These are phyloP conservation scores for Caenorhabditis sp. DNA, from an alignment of 2,888 invertebrate genomes.

Conservation along the genomic window DNA sequence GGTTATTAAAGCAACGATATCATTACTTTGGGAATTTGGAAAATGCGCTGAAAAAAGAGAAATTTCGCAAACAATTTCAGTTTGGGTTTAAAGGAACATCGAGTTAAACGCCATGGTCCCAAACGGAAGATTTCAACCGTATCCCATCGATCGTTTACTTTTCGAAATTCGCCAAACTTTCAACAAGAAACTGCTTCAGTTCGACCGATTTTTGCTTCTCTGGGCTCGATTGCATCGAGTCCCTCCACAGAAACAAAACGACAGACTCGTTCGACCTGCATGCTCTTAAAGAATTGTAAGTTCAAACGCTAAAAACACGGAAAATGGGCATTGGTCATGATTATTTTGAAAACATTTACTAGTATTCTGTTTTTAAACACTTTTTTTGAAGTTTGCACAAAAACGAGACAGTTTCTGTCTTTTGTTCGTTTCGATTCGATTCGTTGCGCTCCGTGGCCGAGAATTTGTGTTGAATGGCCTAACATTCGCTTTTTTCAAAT, in stretches of 20 bases:
- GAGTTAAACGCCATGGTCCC: neutral
- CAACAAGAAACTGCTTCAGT: neutral
- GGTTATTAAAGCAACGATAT: no score
- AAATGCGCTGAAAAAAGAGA: neutral
- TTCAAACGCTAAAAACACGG: neutral
- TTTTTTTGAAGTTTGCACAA: neutral
- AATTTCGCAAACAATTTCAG: neutral
- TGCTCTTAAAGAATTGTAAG: slow-evolving; percentile 32
- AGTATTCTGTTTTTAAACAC: neutral
- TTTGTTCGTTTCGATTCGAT: no score
- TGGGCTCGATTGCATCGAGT: slow-evolving; percentile 18
- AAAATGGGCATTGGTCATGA: slow-evolving; percentile 1
- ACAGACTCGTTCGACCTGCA: slow-evolving; percentile 41
- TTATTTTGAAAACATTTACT: neutral
- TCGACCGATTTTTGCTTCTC: slow-evolving; percentile 1
- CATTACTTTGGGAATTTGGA: no score
- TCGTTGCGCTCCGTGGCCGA: slow-evolving; percentile 25
- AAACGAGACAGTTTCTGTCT: no score
- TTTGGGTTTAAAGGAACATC: slow-evolving; percentile 24
- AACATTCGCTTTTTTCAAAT: neutral
- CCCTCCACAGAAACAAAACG: slow-evolving; percentile 8
- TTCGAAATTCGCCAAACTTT: neutral
- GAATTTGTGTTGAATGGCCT: slow-evolving; percentile 1
- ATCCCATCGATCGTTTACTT: neutral
- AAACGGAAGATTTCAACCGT: slow-evolving; percentile 1